Evolutionary conservation across 2,113 vertebrate genomes (phyloP), one percentile per base, ranked within the genome.

Genomic region (Acrocephalus kingi): DNA sequence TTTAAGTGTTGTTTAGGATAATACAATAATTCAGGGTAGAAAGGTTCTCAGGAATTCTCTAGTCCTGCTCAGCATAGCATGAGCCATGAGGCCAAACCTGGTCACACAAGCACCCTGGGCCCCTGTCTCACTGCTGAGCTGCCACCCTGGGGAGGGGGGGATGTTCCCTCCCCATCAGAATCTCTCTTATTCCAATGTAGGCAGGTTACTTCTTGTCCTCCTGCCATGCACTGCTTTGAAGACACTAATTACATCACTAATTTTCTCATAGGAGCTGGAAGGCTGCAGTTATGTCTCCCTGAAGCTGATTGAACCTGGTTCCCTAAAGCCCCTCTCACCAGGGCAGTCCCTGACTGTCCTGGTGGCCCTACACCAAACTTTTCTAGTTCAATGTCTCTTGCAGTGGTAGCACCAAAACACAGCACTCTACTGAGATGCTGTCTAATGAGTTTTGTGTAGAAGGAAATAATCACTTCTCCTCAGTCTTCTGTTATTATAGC

Each of bases 251-350:
- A 13, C 4, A n/a, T 17, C 25, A 4, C 17, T 33, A 1, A 16
- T 46, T 27, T 54, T 74, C 48, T 48, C 27, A 4, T 0, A 35
- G 66, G 48, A 90, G 37, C 24, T 74, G 66, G 24, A 46, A 80
- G n/a, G 55, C 24, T 69, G n/a, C 16, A 66, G 5, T 23, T 79
- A 9, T 5, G 17, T 33, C 79, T 59, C 22, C 37, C 28, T 46
- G 21, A 58, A 75, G 67, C 56, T 63, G 10, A 54, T 24, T 3
- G 22, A 66, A 25, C 15, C 25, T 16, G 13, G 7, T 4, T 81
- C 22, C n/a, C 37, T 49, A 27, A 56, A 49, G 11, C 10, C 21
- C 16, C 7, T 48, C 13, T 69, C 24, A 18, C 0, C 0, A 64
- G 56, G 16, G 2, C 5, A 63, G 28, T 35, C 30, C 12, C 33